Evolutionary conservation across 1,140 invertebrate species (phyloP), one percentile per base, ranked within the genome.

Genomic region (Aphis gossypii): DNA sequence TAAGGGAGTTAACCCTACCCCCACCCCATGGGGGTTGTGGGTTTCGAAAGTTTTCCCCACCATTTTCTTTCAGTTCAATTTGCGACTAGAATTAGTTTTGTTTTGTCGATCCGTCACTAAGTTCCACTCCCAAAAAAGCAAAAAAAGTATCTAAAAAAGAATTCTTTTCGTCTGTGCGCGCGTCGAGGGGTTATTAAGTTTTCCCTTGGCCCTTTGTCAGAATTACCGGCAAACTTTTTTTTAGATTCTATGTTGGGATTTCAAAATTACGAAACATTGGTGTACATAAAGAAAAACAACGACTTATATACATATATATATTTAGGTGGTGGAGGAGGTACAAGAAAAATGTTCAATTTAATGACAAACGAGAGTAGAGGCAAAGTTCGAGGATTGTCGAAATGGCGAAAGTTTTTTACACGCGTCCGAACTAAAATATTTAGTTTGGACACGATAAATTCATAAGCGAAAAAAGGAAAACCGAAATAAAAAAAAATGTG

Each of bases 141-240:
- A 41, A 68, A 68, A 68, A 44, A 68, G 89, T 90, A 90, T 90
- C 56, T 68, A 68, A 90, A 90, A 76, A 68, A 90, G 89, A 90
- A 90, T 90, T 90, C 89, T 89, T 89, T 89, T 89, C 51, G 87
- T 89, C 44, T 44, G 56, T 38, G 38, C 25, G 38, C 25, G 89
- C 89, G 89, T 90, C 89, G 89, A 68, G 89, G 38, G 56, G 89
- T 90, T 90, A 90, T 90, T 90, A 90, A 90, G 89, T 90, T 90
- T 90, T 44, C 54, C 89, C 54, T 38, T 30, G 54, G 54, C 54
- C 41, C 56, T 90, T 90, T 90, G 56, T 90, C 89, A 90, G 38
- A 90, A 90, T 90, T 90, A 90, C 89, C 89, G n/a, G 89, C 23
- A 44, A 90, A 90, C 54, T 68, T 90, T 90, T 90, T 90, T 89